A percentile compares a stretch with the other conserved stretches of the same genome.
phyloP scores from a whole-genome alignment of 92 coral and sea anemone species.

The Zoanthus sansibaricus region DNA sequence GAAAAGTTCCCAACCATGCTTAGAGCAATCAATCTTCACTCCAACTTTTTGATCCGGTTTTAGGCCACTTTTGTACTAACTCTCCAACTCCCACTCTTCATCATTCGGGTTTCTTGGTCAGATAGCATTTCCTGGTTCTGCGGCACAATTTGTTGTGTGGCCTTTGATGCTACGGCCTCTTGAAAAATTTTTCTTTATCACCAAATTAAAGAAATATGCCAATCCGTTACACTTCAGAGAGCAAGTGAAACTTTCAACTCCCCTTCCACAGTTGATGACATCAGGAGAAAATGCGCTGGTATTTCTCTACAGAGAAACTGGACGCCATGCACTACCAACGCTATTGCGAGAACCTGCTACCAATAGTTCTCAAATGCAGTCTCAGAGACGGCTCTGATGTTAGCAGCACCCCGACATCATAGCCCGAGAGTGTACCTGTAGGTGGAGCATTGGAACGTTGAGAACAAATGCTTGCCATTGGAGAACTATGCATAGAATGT shows the following conservation, averaged over 20 bases:
- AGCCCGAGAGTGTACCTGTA: not conserved
- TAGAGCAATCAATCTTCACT: too few species aligned
- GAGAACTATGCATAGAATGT: not conserved
- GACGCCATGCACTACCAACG: not conserved
- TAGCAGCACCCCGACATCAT: not conserved
- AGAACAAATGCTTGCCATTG: not conserved
- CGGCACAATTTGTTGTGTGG: too few species aligned
- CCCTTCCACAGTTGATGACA: constrained; percentile 14
- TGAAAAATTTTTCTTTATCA: too few species aligned
- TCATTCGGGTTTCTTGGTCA: too few species aligned
- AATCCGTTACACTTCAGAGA: constrained; percentile 9
- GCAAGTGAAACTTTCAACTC: constrained; percentile 37
- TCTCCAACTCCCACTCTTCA: too few species aligned
- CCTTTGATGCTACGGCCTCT: too few species aligned
- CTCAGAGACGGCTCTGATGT: not conserved
- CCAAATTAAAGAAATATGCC: not conserved
- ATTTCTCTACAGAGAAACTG: constrained; percentile 13
- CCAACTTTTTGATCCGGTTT: too few species aligned
- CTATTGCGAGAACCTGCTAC: not conserved
- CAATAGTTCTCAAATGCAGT: not conserved
- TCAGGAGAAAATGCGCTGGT: constrained; percentile 55
- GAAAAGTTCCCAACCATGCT: too few species aligned
- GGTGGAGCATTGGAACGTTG: not conserved
- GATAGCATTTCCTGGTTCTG: too few species aligned
- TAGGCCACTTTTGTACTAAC: too few species aligned